Evolutionary conservation across 2,888 invertebrate species (phyloP).

Genomic region (Lasioglossum vierecki): DNA sequence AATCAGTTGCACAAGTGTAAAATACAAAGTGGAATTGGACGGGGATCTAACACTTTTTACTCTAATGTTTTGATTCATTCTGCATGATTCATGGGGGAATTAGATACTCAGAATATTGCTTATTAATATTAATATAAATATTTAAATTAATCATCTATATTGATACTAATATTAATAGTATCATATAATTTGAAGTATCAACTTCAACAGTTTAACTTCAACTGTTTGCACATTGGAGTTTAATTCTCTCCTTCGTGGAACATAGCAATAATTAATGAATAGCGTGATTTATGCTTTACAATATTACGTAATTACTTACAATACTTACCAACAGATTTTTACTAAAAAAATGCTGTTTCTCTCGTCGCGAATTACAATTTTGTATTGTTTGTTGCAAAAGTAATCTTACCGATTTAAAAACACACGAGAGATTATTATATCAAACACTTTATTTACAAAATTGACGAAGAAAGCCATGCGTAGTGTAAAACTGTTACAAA

Average conservation of each 20-base stretch:
- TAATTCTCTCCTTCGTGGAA: neutral
- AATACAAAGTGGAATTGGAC: too few relatives aligned
- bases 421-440: neutral
- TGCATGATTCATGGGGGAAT: too few relatives aligned
- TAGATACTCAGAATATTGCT: too few relatives aligned
- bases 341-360: neutral
- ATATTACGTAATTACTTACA: neutral
- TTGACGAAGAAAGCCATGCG: slow-evolving; percentile 56
- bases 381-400: neutral
- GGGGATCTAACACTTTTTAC: too few relatives aligned
- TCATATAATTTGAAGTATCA: too few relatives aligned
- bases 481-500: slow-evolving; percentile 6
- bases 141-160: neutral
- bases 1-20: too few relatives aligned
- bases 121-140: neutral
- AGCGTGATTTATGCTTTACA: neutral
- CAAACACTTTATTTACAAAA: slow-evolving; percentile 60
- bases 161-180: too few relatives aligned
- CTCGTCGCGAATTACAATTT: neutral
- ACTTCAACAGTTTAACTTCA: neutral
- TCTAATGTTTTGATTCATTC: too few relatives aligned
- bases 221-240: neutral
- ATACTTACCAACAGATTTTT: neutral
- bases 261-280: neutral
- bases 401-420: neutral